A percentile compares a stretch with the other conserved stretches of the same genome.
Conservation (phyloP, 2,113 vertebrate species). For the Paedocypris sp. region DNA sequence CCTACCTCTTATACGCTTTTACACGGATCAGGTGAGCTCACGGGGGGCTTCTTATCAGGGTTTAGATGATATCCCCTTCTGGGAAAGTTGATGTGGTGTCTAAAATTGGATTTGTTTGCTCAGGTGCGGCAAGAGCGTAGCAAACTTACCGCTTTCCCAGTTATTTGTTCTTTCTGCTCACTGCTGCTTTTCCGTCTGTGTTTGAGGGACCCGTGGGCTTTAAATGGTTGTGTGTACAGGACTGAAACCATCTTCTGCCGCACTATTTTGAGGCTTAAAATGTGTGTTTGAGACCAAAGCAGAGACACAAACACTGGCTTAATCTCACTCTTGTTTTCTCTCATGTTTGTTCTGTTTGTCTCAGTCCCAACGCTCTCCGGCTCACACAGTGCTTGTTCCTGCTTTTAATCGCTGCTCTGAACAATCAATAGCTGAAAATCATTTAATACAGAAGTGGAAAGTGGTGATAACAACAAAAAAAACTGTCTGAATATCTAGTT, state of each 20-base stretch:
- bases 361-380: neutral
- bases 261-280: neutral
- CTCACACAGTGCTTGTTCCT: neutral
- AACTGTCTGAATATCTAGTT: too few species aligned
- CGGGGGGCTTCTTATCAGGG: neutral
- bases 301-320: neutral
- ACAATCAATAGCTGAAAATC: neutral
- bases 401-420: neutral
- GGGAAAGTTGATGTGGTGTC: neutral
- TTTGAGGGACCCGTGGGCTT: neutral
- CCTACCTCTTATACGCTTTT: conserved; percentile 89
- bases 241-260: neutral
- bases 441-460: neutral
- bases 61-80: neutral
- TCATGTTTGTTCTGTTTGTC: neutral
- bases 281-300: neutral
- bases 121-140: conserved; percentile 1
- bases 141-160: neutral
- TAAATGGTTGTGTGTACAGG: neutral
- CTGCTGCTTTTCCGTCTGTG: neutral
- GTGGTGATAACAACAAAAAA: too few species aligned
- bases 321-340: neutral
- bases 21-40: conserved; percentile 79
- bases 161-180: neutral
- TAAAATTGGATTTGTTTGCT: too few species aligned